Base-by-base conservation (phyloP, 2,888 invertebrate genomes). In the Lysandra bellargus region DNA sequence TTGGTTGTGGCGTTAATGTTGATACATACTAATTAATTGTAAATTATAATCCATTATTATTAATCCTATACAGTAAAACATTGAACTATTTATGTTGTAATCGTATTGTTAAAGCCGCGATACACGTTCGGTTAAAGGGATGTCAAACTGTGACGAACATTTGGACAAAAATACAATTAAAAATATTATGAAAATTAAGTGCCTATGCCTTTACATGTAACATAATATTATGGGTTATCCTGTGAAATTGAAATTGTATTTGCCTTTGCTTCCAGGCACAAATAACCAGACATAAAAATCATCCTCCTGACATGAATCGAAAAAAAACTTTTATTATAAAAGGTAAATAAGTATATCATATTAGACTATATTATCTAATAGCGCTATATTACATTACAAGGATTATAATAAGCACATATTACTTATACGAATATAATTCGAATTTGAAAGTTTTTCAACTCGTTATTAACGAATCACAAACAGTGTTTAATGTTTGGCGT, bases 41-140 rank as follows among this genome's bases (percentile, higher is more conserved):
- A 14, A 17, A 61, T 61, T n/a, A 17, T 61, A 61, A 61, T 61
- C 61, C 61, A 61, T 61, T 61, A 61, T 61, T n/a, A 61, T 23
- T 61, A 61, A 61, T 61, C n/a, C 61, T 61, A 61, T 61, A 61
- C 61, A 61, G 7, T 61, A 61, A 61, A 61, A 61, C 61, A 61
- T 61, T 61, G 61, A 61, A 61, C 23, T 61, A n/a, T 61, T n/a
- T 23, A 23, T 61, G n/a, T 23, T 61, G n/a, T 61, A 61, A 61
- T 61, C 61, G 61, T 23, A 61, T 23, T 23, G 23, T 23, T 61
- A 61, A 61, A 2, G 61, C 61, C 7, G 7, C 61, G 2, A 6
- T 23, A 61, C n/a, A 61, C 61, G 61, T 60, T 53, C 53, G 12
- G 53, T 12, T 17, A 57, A 57, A 57, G 4, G 1, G 17, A 57